Evolutionary conservation across 2,888 invertebrate genomes (phyloP), one percentile per base, ranked within the genome.

Genomic region (Trisateles emortualis): DNA sequence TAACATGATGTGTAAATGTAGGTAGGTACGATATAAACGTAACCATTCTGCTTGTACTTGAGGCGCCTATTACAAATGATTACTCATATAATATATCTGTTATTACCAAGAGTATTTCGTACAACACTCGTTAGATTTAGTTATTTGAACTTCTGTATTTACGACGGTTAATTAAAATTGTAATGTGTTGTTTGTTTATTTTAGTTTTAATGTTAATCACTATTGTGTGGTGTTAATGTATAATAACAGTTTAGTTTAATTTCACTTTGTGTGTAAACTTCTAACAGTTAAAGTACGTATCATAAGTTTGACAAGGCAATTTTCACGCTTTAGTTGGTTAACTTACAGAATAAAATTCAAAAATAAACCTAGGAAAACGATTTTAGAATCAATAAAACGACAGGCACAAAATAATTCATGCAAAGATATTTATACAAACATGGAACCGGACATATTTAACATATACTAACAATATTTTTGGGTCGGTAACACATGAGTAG

Each of bases 1-100:
- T 36, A 48, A 47, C 48, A 39, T 40, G 41, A 51, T 65, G 69
- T 70, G 45, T 53, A 59, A 62, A 70, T 53, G 22, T 42, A 35
- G 9, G 17, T 32, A 8, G 3, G 19, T n/a, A 22, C 22, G 5
- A 22, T 22, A 26, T 8, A 36, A 2, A 36, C 4, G 14, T 30
- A 16, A 10, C 35, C 58, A 51, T 61, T 61, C 35, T 58, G 39
- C 43, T n/a, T n/a, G 38, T 60, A 17, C 32, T 49, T 51, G 38
- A 29, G 33, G 9, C 14, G 43, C 29, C 47, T 48, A 57, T 59
- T 54, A 51, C 13, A 51, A 59, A 64, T 68, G 40, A 72, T 68
- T 64, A 55, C 51, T 41, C 16, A 40, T 48, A 55, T 52, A 63
- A 71, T 59, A 59, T 45, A 16, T 45, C 19, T 56, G 56, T 53